Evolutionary conservation across 1,140 invertebrate genomes (phyloP).

Genomic region (Hypsibius dujardini): DNA sequence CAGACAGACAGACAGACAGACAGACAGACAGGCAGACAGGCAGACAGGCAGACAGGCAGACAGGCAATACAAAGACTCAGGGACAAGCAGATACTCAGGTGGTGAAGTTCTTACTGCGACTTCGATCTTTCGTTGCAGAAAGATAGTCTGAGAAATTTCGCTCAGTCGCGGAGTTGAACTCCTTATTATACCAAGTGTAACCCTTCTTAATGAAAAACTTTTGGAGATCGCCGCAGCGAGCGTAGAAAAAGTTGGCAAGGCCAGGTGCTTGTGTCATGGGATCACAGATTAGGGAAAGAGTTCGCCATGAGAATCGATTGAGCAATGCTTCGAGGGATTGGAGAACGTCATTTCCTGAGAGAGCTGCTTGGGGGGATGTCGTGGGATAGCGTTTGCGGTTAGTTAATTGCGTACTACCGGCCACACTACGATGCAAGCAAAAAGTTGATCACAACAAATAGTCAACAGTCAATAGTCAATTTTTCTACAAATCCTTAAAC

Average conservation of each 20-base stretch:
- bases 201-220: not conserved
- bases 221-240: not conserved
- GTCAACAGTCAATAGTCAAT: no score
- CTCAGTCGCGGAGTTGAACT: slow-evolving; percentile 2
- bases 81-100: no score
- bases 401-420: not conserved
- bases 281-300: slow-evolving; percentile 1
- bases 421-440: not conserved
- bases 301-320: not conserved
- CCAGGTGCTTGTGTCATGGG: not conserved
- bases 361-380: not conserved
- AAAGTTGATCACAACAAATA: no score
- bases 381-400: slow-evolving; percentile 12
- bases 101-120: no score
- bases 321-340: not conserved
- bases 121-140: no score
- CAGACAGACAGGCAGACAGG: no score
- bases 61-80: no score
- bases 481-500: no score
- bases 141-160: not conserved
- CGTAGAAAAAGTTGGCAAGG: not conserved
- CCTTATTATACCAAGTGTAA: not conserved
- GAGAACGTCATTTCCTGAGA: not conserved
- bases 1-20: no score
- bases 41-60: no score